Percentiles rank a stretch among this genome's conserved stretches.
Evolutionary conservation across 2,888 invertebrate genomes (phyloP).

Genomic region (Caenorhabditis sinica): DNA sequence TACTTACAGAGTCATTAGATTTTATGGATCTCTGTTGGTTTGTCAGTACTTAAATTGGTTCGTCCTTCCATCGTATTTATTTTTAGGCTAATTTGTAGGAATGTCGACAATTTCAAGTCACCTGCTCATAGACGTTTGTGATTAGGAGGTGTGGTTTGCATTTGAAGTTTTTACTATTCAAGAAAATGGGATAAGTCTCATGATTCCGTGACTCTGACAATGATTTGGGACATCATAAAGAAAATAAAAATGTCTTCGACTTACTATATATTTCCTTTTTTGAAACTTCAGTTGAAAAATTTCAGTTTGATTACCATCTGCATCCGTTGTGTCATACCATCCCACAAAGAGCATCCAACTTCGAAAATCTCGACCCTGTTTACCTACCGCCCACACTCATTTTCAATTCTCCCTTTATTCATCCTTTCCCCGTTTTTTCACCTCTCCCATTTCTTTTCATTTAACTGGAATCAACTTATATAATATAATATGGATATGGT

Average conservation of each 20-base stretch:
- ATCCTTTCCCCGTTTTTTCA: not conserved
- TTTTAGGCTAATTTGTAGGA: no score
- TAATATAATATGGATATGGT: conserved; percentile 25
- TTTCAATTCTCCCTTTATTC: conserved; percentile 25
- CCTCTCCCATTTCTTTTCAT: not conserved
- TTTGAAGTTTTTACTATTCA: no score
- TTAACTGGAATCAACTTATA: conserved; percentile 1
- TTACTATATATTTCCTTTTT: no score
- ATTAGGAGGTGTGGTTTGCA: no score
- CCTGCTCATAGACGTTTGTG: no score
- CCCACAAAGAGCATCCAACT: not conserved
- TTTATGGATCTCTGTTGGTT: not conserved
- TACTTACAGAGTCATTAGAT: not conserved
- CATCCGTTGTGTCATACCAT: conserved; percentile 9
- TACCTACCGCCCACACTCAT: conserved; percentile 47
- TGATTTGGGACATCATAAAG: no score
- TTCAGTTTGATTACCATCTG: conserved; percentile 34
- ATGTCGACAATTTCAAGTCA: no score
- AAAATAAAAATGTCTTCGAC: no score
- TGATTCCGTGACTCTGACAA: no score
- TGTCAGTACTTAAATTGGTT: not conserved
- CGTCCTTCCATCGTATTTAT: not conserved
- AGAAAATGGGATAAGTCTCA: no score
- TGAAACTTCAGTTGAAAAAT: no score
- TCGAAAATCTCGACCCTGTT: conserved; percentile 24